Conservation (phyloP, 2,113 vertebrate species). For the Heterocephalus glaber region DNA sequence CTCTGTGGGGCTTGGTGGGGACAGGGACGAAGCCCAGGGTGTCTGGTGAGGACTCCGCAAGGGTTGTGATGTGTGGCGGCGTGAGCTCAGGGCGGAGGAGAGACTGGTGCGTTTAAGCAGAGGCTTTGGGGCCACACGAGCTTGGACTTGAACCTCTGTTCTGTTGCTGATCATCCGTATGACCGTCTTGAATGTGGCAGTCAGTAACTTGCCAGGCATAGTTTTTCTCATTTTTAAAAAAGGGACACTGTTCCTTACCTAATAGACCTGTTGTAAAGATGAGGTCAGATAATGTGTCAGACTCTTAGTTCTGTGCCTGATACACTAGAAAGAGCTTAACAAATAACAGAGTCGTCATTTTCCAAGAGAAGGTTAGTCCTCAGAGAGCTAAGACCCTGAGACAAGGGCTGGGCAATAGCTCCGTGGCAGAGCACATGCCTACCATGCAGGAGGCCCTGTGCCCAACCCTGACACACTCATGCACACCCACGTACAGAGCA, state of each 20-base stretch:
- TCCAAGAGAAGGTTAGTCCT: background rate
- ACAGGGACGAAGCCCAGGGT: background rate
- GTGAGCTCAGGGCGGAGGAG: background rate
- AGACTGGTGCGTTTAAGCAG: background rate
- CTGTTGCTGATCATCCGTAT: background rate
- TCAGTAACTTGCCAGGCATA: background rate
- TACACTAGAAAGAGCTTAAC: background rate
- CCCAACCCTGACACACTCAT: background rate
- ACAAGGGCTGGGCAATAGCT: background rate
- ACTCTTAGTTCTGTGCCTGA: background rate
- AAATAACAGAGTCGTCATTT: background rate
- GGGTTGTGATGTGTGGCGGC: background rate
- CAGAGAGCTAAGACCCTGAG: background rate
- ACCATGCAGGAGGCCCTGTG: background rate
- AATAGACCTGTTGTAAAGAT: background rate
- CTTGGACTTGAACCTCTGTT: background rate
- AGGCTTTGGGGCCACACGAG: background rate
- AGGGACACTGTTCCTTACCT: no score
- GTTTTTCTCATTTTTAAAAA: slow-evolving; percentile 12
- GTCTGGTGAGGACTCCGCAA: background rate
- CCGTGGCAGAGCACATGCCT: background rate
- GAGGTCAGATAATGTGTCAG: background rate
- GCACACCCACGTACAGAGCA: no score
- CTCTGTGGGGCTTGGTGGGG: background rate
- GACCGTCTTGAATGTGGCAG: background rate